Evolutionary conservation across 2,888 invertebrate species (phyloP).

Genomic region (Asteroscopus sphinx): DNA sequence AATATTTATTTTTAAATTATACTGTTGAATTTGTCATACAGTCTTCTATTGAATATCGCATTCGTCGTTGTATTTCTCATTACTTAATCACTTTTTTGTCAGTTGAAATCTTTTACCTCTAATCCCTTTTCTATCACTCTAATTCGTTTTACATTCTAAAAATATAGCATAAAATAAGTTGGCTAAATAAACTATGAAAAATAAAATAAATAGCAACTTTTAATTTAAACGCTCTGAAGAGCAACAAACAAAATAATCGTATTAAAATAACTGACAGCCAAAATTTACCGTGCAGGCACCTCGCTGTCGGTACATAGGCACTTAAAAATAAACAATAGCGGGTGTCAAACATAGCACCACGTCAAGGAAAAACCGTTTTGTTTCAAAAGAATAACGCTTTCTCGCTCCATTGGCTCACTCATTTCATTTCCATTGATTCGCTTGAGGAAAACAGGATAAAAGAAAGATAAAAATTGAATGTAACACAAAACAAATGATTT

Average conservation of each 20-base stretch:
- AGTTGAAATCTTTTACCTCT: no score
- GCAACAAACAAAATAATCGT: conserved; percentile 9
- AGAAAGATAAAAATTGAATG: conserved; percentile 57
- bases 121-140: no score
- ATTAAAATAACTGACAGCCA: conserved; percentile 23
- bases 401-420: conserved; percentile 74
- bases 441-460: conserved; percentile 58
- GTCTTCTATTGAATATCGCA: no score
- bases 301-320: conserved; percentile 16
- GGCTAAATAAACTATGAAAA: not conserved
- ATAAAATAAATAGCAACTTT: not conserved
- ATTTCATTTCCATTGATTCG: conserved; percentile 72
- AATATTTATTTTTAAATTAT: no score
- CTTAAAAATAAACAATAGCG: conserved; percentile 61
- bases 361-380: conserved; percentile 71
- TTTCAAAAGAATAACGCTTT: conserved; percentile 77
- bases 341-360: conserved; percentile 64
- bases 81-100: no score
- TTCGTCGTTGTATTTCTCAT: no score
- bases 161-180: not conserved
- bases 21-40: no score
- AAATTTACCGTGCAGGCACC: conserved; percentile 28
- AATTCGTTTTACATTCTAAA: not conserved
- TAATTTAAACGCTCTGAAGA: conserved; percentile 6
- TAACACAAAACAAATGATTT: conserved; percentile 50